Evolutionary conservation across 2,888 invertebrate species (phyloP).

Genomic region (Ferdinandea cuprea): DNA sequence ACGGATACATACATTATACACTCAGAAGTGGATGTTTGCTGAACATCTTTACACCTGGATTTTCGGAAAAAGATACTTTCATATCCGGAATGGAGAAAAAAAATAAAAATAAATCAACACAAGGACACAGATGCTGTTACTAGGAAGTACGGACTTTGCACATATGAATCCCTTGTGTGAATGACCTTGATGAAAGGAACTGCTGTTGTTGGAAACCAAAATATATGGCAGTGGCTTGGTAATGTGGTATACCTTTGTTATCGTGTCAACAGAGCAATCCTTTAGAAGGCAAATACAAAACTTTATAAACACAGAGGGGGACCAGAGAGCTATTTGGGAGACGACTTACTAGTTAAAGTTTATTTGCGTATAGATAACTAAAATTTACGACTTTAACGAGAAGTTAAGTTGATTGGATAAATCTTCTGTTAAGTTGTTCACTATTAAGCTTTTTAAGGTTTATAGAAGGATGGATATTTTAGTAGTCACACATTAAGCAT

Average conservation of each 20-base stretch:
- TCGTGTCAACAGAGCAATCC: slow-evolving; percentile 44
- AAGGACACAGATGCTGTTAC: slow-evolving; percentile 33
- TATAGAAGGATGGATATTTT: too few relatives aligned
- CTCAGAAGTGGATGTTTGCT: slow-evolving; percentile 16
- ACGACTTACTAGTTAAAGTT: slow-evolving; percentile 1
- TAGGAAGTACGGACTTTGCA: slow-evolving; percentile 34
- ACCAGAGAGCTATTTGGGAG: too few relatives aligned
- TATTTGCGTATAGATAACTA: too few relatives aligned
- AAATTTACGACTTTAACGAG: too few relatives aligned
- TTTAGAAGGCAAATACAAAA: slow-evolving; percentile 15
- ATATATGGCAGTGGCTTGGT: slow-evolving; percentile 22
- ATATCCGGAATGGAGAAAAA: slow-evolving; percentile 17
- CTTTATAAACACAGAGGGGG: slow-evolving; percentile 33
- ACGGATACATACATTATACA: slow-evolving; percentile 2
- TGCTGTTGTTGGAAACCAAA: slow-evolving; percentile 12
- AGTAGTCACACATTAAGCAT: too few relatives aligned
- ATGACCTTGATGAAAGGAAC: slow-evolving; percentile 13
- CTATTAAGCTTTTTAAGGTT: too few relatives aligned
- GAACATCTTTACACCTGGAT: slow-evolving; percentile 21
- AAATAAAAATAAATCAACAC: slow-evolving; percentile 50
- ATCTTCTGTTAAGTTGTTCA: too few relatives aligned
- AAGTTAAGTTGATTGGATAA: too few relatives aligned
- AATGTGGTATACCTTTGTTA: slow-evolving; percentile 12
- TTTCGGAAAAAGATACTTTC: slow-evolving; percentile 20
- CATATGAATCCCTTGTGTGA: slow-evolving; percentile 19